Base-by-base conservation (phyloP, 2,888 invertebrate genomes). In the Netelia melanura region DNA sequence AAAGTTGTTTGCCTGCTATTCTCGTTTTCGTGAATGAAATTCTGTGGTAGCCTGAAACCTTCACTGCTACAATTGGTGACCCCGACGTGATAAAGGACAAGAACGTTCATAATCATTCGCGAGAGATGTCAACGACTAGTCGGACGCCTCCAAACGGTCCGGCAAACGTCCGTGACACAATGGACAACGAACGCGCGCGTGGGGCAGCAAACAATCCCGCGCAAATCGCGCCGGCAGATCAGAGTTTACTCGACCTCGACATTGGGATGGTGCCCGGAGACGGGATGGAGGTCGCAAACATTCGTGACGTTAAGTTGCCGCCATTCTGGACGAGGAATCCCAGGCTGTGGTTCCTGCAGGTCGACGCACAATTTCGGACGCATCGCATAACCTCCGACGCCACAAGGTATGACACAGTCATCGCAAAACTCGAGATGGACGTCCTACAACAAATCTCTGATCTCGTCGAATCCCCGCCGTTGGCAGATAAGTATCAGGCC, bases 291-390 rank as follows among this genome's bases (percentile, higher is more conserved):
- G 9, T 48, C 48, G 48, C 10, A 9, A 48, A 48, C 48, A 38
- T 61, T 14, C 43, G 43, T 11, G 23, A 23, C 44, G 43, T 67
- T 14, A 87, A 87, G 76, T 67, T 88, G 8, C 85, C 87, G 52
- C 82, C 84, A 3, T 86, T 87, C 62, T 88, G 86, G 87, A 48
- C 81, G 44, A 23, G 65, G 54, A 81, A 85, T 8, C 80, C 86
- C 1, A 86, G 65, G 81, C 17, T 17, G 17, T 17, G 17, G 17
- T 17, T 17, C 17, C 17, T 17, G 17, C 17, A 17, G 17, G 17
- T 87, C 10, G 89, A 88, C 48, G 77, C 87, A 1, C 81, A 86
- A 21, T 89, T 89, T 62, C 25, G 38, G 43, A 77, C 75, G n/a
- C 72, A 76, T 11, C 68, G 84, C 23, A 76, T 84, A 21, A 83